Base-by-base conservation (phyloP, 2,888 invertebrate genomes). In the Seira ritae region DNA sequence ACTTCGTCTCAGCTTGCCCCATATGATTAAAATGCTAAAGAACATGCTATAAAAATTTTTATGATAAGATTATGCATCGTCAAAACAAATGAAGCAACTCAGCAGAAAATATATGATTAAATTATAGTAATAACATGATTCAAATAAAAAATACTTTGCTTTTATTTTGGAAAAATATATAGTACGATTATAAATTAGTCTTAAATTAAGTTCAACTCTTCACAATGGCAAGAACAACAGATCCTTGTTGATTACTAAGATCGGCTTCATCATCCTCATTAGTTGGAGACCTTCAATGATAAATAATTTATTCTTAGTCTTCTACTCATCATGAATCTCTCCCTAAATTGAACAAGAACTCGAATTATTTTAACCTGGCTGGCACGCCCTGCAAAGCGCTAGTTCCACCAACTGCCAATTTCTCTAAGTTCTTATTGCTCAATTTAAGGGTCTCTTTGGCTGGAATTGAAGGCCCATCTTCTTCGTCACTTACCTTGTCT, bases 191-290 rank as follows among this genome's bases (percentile, higher is more conserved):
- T 55, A 19, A 19, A 19, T 23, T 24, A 37, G 31, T 31, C 8
- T 31, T 19, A 69, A 69, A 42, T 31, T 69, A 24, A 3, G 69
- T 37, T 19, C 15, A 19, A 42, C 15, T 37, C 31, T 31, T 31
- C 31, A 31, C 31, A 19, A 69, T 8, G 12, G 69, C 17, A 24
- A 37, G 19, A 23, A 31, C 24, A 1, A 24, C 17, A 37, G 24
- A 23, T 2, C 3, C 2, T 4, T 2, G 62, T 6, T 55, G 19
- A 24, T 31, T 42, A 3, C 17, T 31, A 20, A 80, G 65, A 15
- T 86, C 86, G 10, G 72, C 71, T 60, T 86, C 86, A 66, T 86
- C 86, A 80, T 86, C 85, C 72, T 86, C 86, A 4, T 72, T 75
- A 1, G 86, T 85, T 15, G 86, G 85, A 3, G 31, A 60, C 55